Evolutionary conservation across 23 tunicate species (phyloP).

Genomic region (Halocynthia aurantium): DNA sequence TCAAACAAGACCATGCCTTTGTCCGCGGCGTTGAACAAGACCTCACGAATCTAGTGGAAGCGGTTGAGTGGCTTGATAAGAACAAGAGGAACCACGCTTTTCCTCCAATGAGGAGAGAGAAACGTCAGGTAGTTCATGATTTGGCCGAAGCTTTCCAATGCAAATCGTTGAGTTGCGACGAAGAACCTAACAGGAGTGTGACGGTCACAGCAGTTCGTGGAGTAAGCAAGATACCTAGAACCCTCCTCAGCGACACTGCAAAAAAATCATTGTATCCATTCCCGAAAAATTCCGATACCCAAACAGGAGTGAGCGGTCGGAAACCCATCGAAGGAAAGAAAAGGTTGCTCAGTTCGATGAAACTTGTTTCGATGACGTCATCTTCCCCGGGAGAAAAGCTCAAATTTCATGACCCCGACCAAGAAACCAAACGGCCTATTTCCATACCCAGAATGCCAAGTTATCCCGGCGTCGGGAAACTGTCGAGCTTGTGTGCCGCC

Average conservation of each 20-base stretch:
- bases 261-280: constrained; percentile 7
- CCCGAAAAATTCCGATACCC: not conserved
- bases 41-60: constrained; percentile 46
- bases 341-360: constrained; percentile 59
- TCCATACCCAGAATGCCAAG: constrained; percentile 20
- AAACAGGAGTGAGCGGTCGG: not conserved
- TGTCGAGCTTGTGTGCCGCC: too few relatives aligned
- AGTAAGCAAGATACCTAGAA: constrained; percentile 39
- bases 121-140: constrained; percentile 85
- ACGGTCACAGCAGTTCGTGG: constrained; percentile 65
- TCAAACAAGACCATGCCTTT: constrained; percentile 53
- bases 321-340: constrained; percentile 1
- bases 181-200: constrained; percentile 84
- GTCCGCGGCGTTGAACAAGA: constrained; percentile 62
- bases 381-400: constrained; percentile 4
- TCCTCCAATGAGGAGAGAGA: constrained; percentile 67
- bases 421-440: not conserved
- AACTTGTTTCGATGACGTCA: constrained; percentile 55
- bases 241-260: constrained; percentile 47
- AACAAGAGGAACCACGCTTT: constrained; percentile 40
- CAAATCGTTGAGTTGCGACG: constrained; percentile 53
- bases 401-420: not conserved
- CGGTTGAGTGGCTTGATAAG: constrained; percentile 42
- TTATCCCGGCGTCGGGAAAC: not conserved
- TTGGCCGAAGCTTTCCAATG: constrained; percentile 79